Evolutionary conservation across 2,888 invertebrate species (phyloP), one percentile per base, ranked within the genome.

Genomic region (Hetaerina titia): DNA sequence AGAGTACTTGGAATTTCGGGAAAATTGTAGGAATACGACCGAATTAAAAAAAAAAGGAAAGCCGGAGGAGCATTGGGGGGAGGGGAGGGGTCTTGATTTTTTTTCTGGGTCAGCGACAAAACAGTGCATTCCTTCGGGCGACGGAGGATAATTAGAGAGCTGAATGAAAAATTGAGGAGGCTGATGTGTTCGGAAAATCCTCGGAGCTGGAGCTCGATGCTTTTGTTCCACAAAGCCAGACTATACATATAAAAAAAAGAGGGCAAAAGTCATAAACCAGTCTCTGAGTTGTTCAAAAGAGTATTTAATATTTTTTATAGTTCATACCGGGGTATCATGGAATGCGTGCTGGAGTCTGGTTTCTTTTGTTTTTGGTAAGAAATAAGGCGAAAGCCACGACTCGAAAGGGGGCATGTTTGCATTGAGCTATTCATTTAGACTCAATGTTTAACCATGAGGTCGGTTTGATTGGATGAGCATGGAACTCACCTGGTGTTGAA

Each of bases 91-190:
- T 69, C 81, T 31, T 13, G 92, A 69, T 69, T 92, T n/a, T 90
- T 92, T 63, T n/a, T 92, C 92, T 92, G 69, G 92, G 92, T 69
- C 92, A 92, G 92, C 92, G 69, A 69, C 92, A 31, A 92, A 69
- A 92, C 92, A 92, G 92, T 92, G 92, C 45, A 74, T 92, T 74
- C 92, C 74, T 92, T 11, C 64, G 92, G 90, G 92, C 92, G 69
- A 92, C 74, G 74, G 69, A 56, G 69, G 31, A 69, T 92, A 92
- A 92, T 92, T 92, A 92, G 92, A 74, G 92, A 69, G 69, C 56
- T 22, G 92, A n/a, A 92, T 69, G 57, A 56, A 31, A 69, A n/a
- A 69, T 57, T 19, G 92, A 56, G 69, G n/a, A 92, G 31, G 69
- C 64, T 74, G 69, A 74, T 92, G 74, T 81, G 81, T 81, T 81